Evolutionary conservation across 64 coral and sea anemone genomes (phyloP).

Genomic region (Stichodactyla helianthus): DNA sequence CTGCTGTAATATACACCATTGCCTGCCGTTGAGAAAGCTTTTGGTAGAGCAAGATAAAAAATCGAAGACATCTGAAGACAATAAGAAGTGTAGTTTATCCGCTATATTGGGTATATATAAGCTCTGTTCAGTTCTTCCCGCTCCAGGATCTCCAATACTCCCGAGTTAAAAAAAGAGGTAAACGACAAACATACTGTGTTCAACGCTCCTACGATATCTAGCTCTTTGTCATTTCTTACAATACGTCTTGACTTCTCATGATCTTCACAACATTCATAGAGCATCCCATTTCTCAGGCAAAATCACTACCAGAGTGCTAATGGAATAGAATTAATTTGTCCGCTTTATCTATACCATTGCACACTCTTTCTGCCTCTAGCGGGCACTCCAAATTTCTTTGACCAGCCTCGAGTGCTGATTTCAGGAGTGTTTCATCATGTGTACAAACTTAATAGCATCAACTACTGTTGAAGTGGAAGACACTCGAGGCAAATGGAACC

Average conservation of each 20-base stretch:
- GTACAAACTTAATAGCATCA: slow-evolving; percentile 6
- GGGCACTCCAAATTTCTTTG: not conserved
- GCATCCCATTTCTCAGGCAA: not conserved
- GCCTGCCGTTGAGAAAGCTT: too few relatives aligned
- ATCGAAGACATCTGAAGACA: too few relatives aligned
- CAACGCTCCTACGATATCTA: too few relatives aligned
- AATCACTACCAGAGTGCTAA: not conserved
- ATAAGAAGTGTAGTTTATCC: too few relatives aligned
- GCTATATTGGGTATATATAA: too few relatives aligned
- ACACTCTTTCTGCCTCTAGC: not conserved
- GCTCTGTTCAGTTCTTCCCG: too few relatives aligned
- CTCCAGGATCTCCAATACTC: too few relatives aligned
- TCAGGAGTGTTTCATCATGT: not conserved
- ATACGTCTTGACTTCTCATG: not conserved
- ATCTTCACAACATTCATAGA: not conserved
- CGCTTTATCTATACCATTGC: not conserved
- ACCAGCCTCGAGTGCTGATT: not conserved
- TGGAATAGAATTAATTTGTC: not conserved
- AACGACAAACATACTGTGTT: too few relatives aligned
- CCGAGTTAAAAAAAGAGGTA: too few relatives aligned
- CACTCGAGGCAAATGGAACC: not conserved
- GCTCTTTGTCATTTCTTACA: too few relatives aligned
- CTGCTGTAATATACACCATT: too few relatives aligned
- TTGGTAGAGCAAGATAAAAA: too few relatives aligned
- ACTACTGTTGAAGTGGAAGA: not conserved